Base-by-base conservation (phyloP, 2,113 vertebrate genomes). In the Hippoglossus stenolepis region DNA sequence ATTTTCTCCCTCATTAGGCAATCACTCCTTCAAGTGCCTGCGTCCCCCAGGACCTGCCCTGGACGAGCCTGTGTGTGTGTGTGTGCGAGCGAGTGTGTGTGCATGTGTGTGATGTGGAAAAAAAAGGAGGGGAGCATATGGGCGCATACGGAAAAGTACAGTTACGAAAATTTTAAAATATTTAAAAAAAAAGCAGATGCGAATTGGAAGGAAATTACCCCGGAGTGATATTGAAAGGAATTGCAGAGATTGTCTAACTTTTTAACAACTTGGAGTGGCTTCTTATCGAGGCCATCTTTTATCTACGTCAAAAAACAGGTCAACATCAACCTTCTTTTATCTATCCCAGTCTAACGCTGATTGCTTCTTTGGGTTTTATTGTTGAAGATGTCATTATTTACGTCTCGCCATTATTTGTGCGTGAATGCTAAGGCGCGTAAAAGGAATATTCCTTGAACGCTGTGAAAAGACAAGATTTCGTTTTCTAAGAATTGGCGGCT, bases 1-100 rank as follows among this genome's bases (percentile, higher is more conserved):
- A 92, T 93, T 93, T 92, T 92, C 89, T 85, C 88, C 89, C 92
- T 93, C 92, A 92, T 92, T 93, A 92, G 75, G 88, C 90, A 89
- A 81, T 91, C 90, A 73, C 89, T 92, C 86, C 91, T 93, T 93
- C 90, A 92, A 93, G 92, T 90, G 85, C 78, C 86, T 66, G 51
- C 1, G 40, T 91, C 92, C 90, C 89, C 3, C 21, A 77, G 89
- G 90, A 88, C 85, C 87, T 89, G 89, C 87, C 91, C 90, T 4
- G 68, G 49, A 56, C 65, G 73, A 61, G 61, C 57, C 54, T 65
- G 77, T 65, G 54, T 7, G 31, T 7, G 77, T 68, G 54, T 73
- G 72, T n/a, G 59, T 38, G 43, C 49, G 53, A 57, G 59, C 49
- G 60, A 53, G 71, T 40, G 35, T 75, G 38, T 75, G 57, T 75